Conservation (phyloP, 92 coral and sea anemone species). For the Epizoanthus illoricatus region DNA sequence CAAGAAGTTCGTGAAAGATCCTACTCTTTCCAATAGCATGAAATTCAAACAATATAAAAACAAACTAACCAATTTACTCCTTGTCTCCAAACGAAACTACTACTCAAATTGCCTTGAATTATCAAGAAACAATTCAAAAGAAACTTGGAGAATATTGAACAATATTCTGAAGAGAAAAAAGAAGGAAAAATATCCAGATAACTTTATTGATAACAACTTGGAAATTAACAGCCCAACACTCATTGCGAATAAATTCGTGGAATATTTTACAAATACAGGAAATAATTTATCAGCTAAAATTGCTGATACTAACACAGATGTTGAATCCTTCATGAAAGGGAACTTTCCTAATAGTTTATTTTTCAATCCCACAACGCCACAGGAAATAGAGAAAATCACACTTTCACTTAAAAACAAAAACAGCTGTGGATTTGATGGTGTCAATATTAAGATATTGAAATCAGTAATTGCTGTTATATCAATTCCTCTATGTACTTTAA, state of each 20-base stretch:
- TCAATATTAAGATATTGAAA: not conserved
- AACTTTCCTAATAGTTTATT: not conserved
- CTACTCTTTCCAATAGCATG: conserved; percentile 8
- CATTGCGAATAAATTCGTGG: conserved; percentile 28
- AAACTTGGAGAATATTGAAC: conserved; percentile 40
- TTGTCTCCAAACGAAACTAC: conserved; percentile 12
- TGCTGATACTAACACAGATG: conserved; percentile 1
- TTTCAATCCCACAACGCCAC: conserved; percentile 2
- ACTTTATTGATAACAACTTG: conserved; percentile 1
- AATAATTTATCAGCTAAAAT: not conserved
- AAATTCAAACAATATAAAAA: conserved; percentile 41
- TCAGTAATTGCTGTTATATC: not conserved
- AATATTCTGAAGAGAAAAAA: conserved; percentile 21
- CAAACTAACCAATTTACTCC: conserved; percentile 36
- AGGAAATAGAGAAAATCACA: not conserved
- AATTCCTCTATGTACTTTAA: not conserved
- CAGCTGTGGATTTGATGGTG: not conserved
- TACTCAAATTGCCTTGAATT: conserved; percentile 21
- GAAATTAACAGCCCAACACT: not conserved
- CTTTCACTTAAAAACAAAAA: conserved; percentile 7
- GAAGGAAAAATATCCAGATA: conserved; percentile 27
- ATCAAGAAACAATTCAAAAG: conserved; percentile 23
- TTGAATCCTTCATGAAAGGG: conserved; percentile 6
- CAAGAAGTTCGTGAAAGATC: conserved; percentile 32
- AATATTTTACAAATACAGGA: conserved; percentile 8